Evolutionary conservation across 1,140 invertebrate genomes (phyloP).

Genomic region (Plutomurus gul): DNA sequence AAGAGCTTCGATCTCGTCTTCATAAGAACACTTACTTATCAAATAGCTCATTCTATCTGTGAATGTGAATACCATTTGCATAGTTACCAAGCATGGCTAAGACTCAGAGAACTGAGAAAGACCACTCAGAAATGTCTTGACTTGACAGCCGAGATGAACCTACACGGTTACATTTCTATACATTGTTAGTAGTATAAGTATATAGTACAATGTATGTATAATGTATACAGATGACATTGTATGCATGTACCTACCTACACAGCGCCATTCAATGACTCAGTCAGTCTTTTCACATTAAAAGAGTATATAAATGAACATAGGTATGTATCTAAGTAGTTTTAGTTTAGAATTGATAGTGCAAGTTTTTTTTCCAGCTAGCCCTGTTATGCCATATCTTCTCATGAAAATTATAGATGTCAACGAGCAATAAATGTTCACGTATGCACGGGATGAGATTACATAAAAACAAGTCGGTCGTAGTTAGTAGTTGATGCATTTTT

Average conservation of each 20-base stretch:
- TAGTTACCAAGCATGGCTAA: background rate
- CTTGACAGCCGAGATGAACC: background rate
- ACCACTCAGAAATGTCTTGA: background rate
- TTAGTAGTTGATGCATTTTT: conserved; percentile 1
- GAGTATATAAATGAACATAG: background rate
- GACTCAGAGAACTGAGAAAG: no score
- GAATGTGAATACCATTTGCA: conserved; percentile 13
- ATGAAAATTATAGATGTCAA: conserved; percentile 23
- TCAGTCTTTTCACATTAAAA: background rate
- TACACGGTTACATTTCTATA: background rate
- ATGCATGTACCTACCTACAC: background rate
- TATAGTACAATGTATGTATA: background rate
- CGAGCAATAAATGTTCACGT: conserved; percentile 4
- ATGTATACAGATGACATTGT: background rate
- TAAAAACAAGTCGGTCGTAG: background rate
- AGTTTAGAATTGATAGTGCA: background rate
- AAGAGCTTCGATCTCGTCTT: background rate
- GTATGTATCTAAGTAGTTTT: background rate
- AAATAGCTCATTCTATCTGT: conserved; percentile 2
- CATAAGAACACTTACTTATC: background rate
- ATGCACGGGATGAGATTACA: background rate
- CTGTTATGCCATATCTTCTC: background rate
- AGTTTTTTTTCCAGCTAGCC: background rate
- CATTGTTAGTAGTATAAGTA: background rate
- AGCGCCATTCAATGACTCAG: no score